Base-by-base conservation (phyloP, 2,888 invertebrate genomes). In the Belgica antarctica region DNA sequence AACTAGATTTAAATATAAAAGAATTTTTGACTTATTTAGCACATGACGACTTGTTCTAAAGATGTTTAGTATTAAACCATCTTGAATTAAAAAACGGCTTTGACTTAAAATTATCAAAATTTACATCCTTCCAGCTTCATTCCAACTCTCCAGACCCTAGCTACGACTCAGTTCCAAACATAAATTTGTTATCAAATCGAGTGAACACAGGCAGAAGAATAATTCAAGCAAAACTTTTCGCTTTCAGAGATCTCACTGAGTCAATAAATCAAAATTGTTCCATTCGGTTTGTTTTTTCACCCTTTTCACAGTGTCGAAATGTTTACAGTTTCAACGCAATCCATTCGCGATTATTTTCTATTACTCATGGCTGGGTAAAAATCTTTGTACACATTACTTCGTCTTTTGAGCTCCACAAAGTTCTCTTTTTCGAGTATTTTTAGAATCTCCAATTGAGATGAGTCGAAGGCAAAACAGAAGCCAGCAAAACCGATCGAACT, bases 391-490 rank as follows among this genome's bases (percentile, higher is more conserved):
- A 22, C 52, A 52, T 52, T 52, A 22, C 52, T 52, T 52, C 52
- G 22, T n/a, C n/a, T n/a, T n/a, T n/a, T n/a, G 22, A 52, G 19
- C 8, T 52, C 52, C 22, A 52, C 22, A 52, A 52, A 22, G 8
- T 52, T 52, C 52, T 22, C 22, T 22, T 46, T 5, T 10, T 4
- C 15, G 22, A 52, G 52, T 52, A 52, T 52, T 52, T 52, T 52
- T 52, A 52, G 52, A 52, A 22, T 22, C 22, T 52, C 52, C 52
- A 52, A 52, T 52, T 22, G 52, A 52, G 52, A 52, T 8, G 52
- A 52, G 22, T 8, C 12, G 17, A 7, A 46, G 46, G 46, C 52
- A 52, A 8, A 31, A 31, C 52, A 52, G 7, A n/a, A 52, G 22
- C 52, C 52, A 17, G 46, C 46, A 7, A 46, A n/a, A n/a, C 46